phyloP scores from a whole-genome alignment of 1,140 invertebrate genomes.

The Zeugodacus cucurbitae region DNA sequence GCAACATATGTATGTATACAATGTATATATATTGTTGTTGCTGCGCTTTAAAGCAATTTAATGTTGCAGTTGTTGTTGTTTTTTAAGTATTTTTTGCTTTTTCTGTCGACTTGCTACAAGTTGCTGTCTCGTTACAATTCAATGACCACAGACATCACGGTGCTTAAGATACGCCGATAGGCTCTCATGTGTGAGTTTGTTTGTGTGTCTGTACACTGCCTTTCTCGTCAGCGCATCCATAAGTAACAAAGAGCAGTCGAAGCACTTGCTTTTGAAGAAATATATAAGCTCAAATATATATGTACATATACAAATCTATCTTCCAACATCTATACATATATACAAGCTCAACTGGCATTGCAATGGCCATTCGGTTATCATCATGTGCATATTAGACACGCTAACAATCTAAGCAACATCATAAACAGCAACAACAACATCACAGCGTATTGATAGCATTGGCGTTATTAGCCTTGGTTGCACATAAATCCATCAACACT shows the following conservation, averaged over 20 bases:
- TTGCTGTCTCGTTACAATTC: constrained; percentile 17
- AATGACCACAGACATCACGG: constrained; percentile 13
- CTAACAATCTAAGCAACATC: not conserved
- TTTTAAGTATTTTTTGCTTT: not conserved
- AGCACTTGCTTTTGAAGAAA: not conserved
- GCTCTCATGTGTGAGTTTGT: not conserved
- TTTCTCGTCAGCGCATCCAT: not conserved
- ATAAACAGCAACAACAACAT: not conserved
- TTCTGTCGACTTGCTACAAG: not conserved
- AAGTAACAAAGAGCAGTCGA: not conserved
- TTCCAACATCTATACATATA: not conserved
- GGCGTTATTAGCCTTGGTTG: constrained; percentile 19
- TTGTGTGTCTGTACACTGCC: not conserved
- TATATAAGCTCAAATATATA: not conserved
- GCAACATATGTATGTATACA: not conserved
- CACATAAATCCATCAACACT: constrained; percentile 20
- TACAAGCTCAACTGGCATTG: not conserved
- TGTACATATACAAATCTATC: not conserved
- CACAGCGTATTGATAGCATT: not conserved
- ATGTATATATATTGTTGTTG: not conserved
- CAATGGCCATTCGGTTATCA: constrained; percentile 1
- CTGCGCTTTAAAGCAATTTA: not conserved
- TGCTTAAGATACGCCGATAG: not conserved
- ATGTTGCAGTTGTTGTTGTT: not conserved
- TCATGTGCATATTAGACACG: constrained; percentile 21